Conservation (phyloP, 2,888 invertebrate genomes). For the Liodrosophila aerea region DNA sequence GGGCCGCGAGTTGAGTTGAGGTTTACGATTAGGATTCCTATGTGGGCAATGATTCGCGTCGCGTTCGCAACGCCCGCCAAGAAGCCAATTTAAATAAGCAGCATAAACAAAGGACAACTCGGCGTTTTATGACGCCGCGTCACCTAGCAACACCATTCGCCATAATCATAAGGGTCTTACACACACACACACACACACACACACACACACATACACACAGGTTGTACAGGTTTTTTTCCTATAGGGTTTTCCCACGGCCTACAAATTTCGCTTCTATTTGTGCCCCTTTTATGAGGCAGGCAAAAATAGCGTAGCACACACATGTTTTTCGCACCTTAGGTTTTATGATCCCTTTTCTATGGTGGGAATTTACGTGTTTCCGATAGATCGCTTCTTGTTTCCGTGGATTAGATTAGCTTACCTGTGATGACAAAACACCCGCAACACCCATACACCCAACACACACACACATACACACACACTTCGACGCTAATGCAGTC, state of each 20-base stretch:
- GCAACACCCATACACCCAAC: constrained; percentile 1
- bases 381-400: constrained; percentile 17
- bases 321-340: constrained; percentile 52
- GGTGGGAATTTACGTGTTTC: constrained; percentile 63
- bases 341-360: constrained; percentile 21
- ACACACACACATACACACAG: constrained; percentile 14
- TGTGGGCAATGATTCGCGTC: constrained; percentile 8
- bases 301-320: constrained; percentile 30
- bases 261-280: constrained; percentile 25
- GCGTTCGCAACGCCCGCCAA: constrained; percentile 66
- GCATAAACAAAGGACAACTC: constrained; percentile 70
- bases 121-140: constrained; percentile 48
- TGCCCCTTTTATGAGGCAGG: constrained; percentile 64
- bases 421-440: constrained; percentile 7
- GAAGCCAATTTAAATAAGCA: constrained; percentile 79
- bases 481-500: too few relatives aligned
- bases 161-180: too few relatives aligned
- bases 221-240: constrained; percentile 6
- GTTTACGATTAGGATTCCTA: constrained; percentile 2
- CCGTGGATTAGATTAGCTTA: constrained; percentile 30
- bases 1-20: constrained; percentile 2
- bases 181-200: constrained; percentile 2
- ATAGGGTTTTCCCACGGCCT: constrained; percentile 70
- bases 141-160: constrained; percentile 8
- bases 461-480: not conserved